phyloP scores from a whole-genome alignment of 2,797 vertebrate genomes.

The Microcaecilia unicolor region DNA sequence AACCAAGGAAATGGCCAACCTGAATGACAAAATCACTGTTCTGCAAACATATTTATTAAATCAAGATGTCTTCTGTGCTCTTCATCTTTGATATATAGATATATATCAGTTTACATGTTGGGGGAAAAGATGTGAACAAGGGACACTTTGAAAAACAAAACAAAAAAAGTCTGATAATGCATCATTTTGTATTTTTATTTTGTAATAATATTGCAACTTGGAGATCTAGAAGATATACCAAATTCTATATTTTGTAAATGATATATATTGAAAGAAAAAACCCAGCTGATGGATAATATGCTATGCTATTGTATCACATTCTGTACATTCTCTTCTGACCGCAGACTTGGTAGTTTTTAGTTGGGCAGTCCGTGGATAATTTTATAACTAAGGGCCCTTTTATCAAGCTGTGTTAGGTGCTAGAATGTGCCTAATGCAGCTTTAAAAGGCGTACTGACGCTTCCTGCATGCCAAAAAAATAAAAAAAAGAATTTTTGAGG shows the following conservation, averaged over 20 bases:
- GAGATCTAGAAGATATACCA: slow-evolving; percentile 82
- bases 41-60: slow-evolving; percentile 49
- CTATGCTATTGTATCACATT: slow-evolving; percentile 22
- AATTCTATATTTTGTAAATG: slow-evolving; percentile 98
- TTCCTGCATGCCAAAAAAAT: too few species aligned
- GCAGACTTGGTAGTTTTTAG: slow-evolving; percentile 53
- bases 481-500: too few species aligned
- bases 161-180: slow-evolving; percentile 11
- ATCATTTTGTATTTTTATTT: slow-evolving; percentile 81
- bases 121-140: slow-evolving; percentile 39
- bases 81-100: slow-evolving; percentile 48
- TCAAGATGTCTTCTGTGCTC: slow-evolving; percentile 42
- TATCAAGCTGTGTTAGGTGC: too few species aligned
- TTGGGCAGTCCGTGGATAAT: slow-evolving; percentile 32
- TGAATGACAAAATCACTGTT: slow-evolving; percentile 12
- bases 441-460: too few species aligned
- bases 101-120: slow-evolving; percentile 48
- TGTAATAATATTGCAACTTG: slow-evolving; percentile 84
- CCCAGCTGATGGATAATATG: slow-evolving; percentile 50
- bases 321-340: slow-evolving; percentile 27
- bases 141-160: slow-evolving; percentile 2
- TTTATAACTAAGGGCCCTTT: too few species aligned
- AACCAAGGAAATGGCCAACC: too few species aligned
- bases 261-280: slow-evolving; percentile 63
- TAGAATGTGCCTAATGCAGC: too few species aligned